phyloP scores from a whole-genome alignment of 2,888 invertebrate species.

The Shargacucullia verbasci region DNA sequence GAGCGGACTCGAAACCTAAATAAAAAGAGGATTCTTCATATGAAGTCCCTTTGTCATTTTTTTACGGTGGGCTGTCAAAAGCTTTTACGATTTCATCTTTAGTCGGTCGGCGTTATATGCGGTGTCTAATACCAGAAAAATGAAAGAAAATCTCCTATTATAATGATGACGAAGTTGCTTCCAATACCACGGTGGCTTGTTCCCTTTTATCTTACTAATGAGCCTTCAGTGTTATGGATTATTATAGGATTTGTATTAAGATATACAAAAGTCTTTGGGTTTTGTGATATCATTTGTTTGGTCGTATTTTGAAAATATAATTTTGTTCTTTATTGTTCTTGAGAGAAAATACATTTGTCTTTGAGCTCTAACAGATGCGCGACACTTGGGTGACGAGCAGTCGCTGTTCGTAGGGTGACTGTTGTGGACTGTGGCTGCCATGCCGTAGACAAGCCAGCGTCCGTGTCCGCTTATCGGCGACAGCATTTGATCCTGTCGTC shows the following conservation, averaged over 20 bases:
- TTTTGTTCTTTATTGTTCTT: conserved; percentile 14
- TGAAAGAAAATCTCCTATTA: conserved; percentile 54
- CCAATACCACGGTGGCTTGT: conserved; percentile 53
- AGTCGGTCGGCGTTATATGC: conserved; percentile 59
- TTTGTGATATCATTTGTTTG: conserved; percentile 24
- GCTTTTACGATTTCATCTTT: conserved; percentile 82
- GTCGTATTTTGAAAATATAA: conserved; percentile 15
- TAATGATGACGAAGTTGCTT: conserved; percentile 54
- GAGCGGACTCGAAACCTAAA: conserved; percentile 78
- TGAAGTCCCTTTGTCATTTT: conserved; percentile 80
- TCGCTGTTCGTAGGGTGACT: too few relatives aligned
- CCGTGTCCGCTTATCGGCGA: too few relatives aligned
- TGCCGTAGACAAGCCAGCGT: too few relatives aligned
- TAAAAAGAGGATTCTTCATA: conserved; percentile 83
- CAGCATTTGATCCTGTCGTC: too few relatives aligned
- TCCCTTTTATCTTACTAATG: conserved; percentile 55
- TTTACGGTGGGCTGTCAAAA: conserved; percentile 83
- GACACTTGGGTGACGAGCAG: too few relatives aligned
- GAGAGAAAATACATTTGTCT: conserved; percentile 2
- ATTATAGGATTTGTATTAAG: conserved; percentile 40
- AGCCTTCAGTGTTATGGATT: conserved; percentile 43
- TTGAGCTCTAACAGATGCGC: too few relatives aligned
- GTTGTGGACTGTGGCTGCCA: too few relatives aligned
- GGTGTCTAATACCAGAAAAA: conserved; percentile 62
- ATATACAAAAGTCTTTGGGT: too few relatives aligned